Percentiles rank a stretch among this genome's conserved stretches.
These are phyloP conservation scores for western clawed frog (Xenopus tropicalis) DNA, from an alignment of 2,113 vertebrate genomes.

Conservation along the genomic window DNA sequence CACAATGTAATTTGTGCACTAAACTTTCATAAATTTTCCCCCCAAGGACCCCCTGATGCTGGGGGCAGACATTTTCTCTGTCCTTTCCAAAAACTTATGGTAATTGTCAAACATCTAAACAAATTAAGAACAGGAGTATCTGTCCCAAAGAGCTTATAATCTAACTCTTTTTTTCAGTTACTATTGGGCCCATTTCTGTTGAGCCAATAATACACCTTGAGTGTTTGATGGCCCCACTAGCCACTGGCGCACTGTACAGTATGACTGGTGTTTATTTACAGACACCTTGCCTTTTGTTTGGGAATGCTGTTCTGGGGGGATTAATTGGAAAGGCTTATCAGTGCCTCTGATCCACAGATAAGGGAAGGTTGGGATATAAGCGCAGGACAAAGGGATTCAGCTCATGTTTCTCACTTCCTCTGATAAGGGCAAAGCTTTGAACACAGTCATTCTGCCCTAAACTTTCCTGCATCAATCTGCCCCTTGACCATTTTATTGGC, in stretches of 20 bases:
- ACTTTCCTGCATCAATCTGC: slow-evolving; percentile 21
- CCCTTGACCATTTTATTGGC: slow-evolving; percentile 34
- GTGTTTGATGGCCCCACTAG: too few species aligned
- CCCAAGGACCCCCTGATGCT: too few species aligned
- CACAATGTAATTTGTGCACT: too few species aligned
- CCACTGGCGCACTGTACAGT: slow-evolving; percentile 13
- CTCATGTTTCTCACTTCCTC: slow-evolving; percentile 39
- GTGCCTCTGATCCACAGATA: slow-evolving; percentile 32
- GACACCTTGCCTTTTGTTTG: slow-evolving; percentile 41
- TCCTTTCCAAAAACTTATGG: too few species aligned
- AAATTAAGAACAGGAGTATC: too few species aligned
- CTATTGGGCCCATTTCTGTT: too few species aligned
- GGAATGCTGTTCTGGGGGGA: slow-evolving; percentile 18
- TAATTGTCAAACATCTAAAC: too few species aligned
- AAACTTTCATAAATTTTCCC: too few species aligned
- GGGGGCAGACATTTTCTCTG: too few species aligned
- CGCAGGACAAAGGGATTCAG: slow-evolving; percentile 33
- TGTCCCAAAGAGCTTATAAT: too few species aligned
- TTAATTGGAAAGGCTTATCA: slow-evolving; percentile 36
- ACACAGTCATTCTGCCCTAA: slow-evolving; percentile 3
- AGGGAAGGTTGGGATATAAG: slow-evolving; percentile 23
- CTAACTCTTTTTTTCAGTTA: too few species aligned
- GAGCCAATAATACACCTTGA: too few species aligned
- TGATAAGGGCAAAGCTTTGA: slow-evolving; percentile 42
- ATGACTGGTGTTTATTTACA: slow-evolving; percentile 27